Percentiles rank a stretch among this genome's conserved stretches.
Conservation (phyloP, 2,888 invertebrate species). For the Limulus polyphemus region DNA sequence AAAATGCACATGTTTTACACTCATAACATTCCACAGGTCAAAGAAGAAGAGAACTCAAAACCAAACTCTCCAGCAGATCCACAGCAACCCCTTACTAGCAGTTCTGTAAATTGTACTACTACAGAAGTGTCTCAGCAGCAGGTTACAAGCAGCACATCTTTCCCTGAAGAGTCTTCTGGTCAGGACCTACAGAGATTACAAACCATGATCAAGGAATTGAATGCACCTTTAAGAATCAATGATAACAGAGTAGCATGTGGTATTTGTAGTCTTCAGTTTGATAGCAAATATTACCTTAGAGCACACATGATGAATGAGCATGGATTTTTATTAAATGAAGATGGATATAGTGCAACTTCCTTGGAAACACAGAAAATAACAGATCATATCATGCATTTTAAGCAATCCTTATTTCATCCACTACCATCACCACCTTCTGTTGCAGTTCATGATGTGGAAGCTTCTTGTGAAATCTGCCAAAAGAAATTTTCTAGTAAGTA, state of each 20-base stretch:
- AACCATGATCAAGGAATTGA: constrained; percentile 78
- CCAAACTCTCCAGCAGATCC: constrained; percentile 14
- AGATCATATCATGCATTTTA: too few species aligned
- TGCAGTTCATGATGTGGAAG: constrained; percentile 23
- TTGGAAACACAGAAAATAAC: too few species aligned
- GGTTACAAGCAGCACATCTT: constrained; percentile 12
- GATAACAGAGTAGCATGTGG: constrained; percentile 43
- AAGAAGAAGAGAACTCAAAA: constrained; percentile 25
- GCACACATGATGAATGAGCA: constrained; percentile 44
- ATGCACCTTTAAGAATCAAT: constrained; percentile 40
- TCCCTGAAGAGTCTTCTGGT: constrained; percentile 44
- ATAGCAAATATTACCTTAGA: constrained; percentile 47
- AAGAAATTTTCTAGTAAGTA: constrained; percentile 49
- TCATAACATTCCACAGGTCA: constrained; percentile 32
- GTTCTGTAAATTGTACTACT: too few species aligned
- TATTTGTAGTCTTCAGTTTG: constrained; percentile 57
- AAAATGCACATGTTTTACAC: constrained; percentile 40
- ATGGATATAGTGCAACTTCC: constrained; percentile 24
- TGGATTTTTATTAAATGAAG: constrained; percentile 44
- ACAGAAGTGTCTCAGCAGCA: constrained; percentile 8
- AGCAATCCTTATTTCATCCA: too few species aligned
- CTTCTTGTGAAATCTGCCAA: constrained; percentile 46
- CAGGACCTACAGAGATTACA: constrained; percentile 77
- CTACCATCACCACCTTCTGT: constrained; percentile 10
- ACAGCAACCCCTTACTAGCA: too few species aligned